phyloP scores from a whole-genome alignment of 2,797 vertebrate species.

The Urosaurus nigricauda region DNA sequence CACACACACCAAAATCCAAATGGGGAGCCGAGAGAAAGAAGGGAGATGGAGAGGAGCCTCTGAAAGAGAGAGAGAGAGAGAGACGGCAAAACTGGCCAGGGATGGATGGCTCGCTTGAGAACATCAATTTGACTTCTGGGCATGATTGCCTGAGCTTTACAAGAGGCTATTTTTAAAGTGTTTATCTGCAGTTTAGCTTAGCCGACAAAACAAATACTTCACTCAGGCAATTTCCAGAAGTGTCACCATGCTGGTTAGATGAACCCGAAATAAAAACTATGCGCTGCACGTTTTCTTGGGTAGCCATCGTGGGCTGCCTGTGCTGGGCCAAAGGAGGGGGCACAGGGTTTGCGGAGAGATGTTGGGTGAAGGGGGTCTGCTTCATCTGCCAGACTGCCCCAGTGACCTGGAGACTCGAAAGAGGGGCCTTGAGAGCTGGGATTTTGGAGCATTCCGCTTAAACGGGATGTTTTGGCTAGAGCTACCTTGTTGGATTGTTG shows the following conservation, averaged over 20 bases:
- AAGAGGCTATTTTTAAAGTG: not conserved
- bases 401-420: not conserved
- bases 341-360: not conserved
- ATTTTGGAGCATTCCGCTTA: not conserved
- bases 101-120: accelerated
- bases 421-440: not conserved
- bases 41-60: too few species aligned
- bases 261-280: too few species aligned
- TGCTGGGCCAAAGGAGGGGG: too few species aligned
- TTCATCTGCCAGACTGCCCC: not conserved
- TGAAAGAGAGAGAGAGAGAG: not conserved
- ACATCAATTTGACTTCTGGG: not conserved
- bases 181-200: not conserved
- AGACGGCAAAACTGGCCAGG: accelerated
- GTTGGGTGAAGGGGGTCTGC: not conserved
- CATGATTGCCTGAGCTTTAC: accelerated
- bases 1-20: too few species aligned
- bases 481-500: not conserved
- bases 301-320: not conserved
- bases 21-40: too few species aligned
- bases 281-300: not conserved
- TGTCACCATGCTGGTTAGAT: not conserved
- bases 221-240: accelerated
- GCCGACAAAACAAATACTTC: not conserved
- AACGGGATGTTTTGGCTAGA: too few species aligned